Percentiles rank a stretch among this genome's conserved stretches.
Evolutionary conservation across 2,113 vertebrate species (phyloP).

Genomic region (Hydrochoerus hydrochaeris): DNA sequence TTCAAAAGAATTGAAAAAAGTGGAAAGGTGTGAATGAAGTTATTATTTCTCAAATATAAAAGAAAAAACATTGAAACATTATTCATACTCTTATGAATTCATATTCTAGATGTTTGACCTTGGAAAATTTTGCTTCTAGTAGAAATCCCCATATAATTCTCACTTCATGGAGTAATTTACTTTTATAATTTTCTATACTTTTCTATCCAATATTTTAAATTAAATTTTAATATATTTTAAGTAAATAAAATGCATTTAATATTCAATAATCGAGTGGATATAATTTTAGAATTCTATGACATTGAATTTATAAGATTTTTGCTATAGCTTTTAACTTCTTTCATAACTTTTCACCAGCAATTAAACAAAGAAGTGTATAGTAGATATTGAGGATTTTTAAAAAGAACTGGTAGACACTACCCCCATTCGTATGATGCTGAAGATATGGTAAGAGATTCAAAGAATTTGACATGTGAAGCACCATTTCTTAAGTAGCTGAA

Average conservation of each 20-base stretch:
- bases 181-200: conserved; percentile 40
- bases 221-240: conserved; percentile 9
- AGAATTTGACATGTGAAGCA: background rate
- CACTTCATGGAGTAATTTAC: background rate
- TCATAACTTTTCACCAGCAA: background rate
- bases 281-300: background rate
- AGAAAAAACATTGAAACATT: background rate
- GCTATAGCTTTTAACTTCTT: background rate
- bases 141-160: conserved; percentile 29
- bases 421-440: background rate
- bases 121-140: conserved; percentile 41
- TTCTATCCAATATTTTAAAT: conserved; percentile 25
- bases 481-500: background rate
- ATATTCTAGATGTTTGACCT: conserved; percentile 4
- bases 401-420: background rate
- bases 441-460: background rate
- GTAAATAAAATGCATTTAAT: background rate
- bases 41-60: conserved; percentile 22
- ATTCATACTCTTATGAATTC: background rate
- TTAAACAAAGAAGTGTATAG: background rate
- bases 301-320: background rate
- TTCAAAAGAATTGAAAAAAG: background rate
- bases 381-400: background rate
- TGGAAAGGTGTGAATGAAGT: conserved; percentile 40
- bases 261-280: background rate